These are phyloP conservation scores for Notoglanidium macrostoma DNA, from an alignment of 2,797 vertebrate species.

Conservation along the genomic window DNA sequence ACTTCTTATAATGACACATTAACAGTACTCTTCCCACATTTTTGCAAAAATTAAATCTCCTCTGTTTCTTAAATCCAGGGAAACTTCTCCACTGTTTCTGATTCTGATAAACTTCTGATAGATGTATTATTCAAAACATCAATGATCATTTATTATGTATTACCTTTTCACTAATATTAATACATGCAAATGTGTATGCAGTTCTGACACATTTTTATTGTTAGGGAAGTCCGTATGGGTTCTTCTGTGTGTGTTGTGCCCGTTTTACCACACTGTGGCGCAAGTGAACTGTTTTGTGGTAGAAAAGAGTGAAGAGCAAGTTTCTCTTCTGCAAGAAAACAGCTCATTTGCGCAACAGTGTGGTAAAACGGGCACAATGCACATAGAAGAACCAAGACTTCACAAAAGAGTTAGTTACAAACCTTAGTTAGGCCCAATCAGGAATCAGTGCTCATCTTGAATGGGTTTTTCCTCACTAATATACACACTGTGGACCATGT, in stretches of 20 bases:
- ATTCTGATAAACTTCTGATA: neutral
- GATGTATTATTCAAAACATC: neutral
- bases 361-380: neutral
- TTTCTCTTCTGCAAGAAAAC: neutral
- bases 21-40: neutral
- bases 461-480: neutral
- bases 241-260: neutral
- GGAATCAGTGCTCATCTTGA: neutral
- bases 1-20: neutral
- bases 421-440: too few species aligned
- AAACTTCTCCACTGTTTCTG: neutral
- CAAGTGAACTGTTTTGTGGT: neutral
- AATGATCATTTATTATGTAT: neutral
- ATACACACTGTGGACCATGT: neutral
- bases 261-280: constrained; percentile 28
- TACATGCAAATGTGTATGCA: neutral
- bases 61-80: neutral
- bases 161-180: neutral
- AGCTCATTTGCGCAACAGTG: neutral
- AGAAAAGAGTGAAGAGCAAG: neutral
- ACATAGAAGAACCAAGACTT: neutral
- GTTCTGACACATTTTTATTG: neutral
- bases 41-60: neutral
- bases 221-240: too few species aligned
- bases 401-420: too few species aligned